Evolutionary conservation across 2,113 vertebrate genomes (phyloP), one percentile per base, ranked within the genome.

Genomic region (Festucalex cinctus): DNA sequence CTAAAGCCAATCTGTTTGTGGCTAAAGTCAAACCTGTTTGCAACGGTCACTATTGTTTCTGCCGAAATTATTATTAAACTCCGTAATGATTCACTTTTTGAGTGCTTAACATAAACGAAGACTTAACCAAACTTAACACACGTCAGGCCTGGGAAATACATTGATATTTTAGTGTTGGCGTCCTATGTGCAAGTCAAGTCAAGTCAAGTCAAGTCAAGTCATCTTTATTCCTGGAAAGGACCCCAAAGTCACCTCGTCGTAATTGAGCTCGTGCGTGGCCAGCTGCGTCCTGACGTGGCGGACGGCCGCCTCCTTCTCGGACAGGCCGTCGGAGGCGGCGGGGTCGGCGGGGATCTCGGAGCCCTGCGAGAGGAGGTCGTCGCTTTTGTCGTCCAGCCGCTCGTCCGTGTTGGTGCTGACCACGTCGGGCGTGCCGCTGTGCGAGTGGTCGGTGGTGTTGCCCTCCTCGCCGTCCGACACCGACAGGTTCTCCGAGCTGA

Each of bases 341-440:
- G 93, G 91, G 63, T 95, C 94, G 0, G 93, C 86, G 0, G 94
- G 93, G 67, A 94, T 94, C 87, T 96, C 94, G 0, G 94, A 95
- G 32, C 93, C 93, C 83, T 95, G 95, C 48, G 95, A 95, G 66
- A 94, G 91, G 53, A 94, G 90, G 76, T 95, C 95, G 3, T 95
- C 94, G n/a, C 94, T 94, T 75, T 93, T 92, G 44, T 95, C 94
- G 6, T 95, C 94, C 41, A 94, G 90, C 0, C 94, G 92, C 73
- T 96, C 95, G 16, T 96, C 95, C 0, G 95, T 96, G 81, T 96
- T 94, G 84, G 94, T 95, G 78, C 95, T 95, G 83, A 94, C 94
- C 73, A 95, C 94, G 53, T 97, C 95, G 0, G 95, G 95, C 0
- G 95, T 96, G 71, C 94, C 94, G 5, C 95, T 95, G 71, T 94